Base-by-base conservation (phyloP, 2,888 invertebrate species). In the Autographa gamma region DNA sequence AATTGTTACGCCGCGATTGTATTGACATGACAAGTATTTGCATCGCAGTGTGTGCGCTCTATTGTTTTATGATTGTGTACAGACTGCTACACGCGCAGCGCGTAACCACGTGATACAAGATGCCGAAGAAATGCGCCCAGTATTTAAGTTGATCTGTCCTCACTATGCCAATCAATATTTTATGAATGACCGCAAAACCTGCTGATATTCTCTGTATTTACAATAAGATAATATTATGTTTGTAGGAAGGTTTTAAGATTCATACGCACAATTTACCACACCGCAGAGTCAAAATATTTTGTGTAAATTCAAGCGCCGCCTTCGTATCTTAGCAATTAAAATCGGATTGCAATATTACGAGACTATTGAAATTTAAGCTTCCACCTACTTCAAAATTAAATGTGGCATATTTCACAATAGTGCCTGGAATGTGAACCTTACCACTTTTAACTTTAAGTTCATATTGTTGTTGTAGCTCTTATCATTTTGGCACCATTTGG, bases 281-380 rank as follows among this genome's bases (percentile, higher is more conserved):
- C 67, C 58, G 25, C 69, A 52, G 52, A 60, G 18, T 56, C 66
- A 69, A 65, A 76, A 76, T 71, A 60, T 69, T 70, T 74, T 60
- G 19, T 76, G 65, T 62, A 73, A 66, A 77, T 60, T 67, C 58
- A n/a, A 64, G 67, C 58, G 48, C 64, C 74, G 69, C 69, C 31
- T 54, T 67, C 67, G 66, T 70, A 71, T 83, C 77, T 76, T 62
- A 64, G 78, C 73, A 84, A 86, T 85, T 85, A 85, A 88, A 86
- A 85, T 81, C 63, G 73, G 75, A 80, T 81, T 79, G 80, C 79
- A 83, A 84, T 83, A 84, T 83, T 66, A 74, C 69, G 73, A 79
- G 75, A 78, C 67, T 76, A 79, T 82, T 80, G 74, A 84, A 86
- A 86, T 85, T 80, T 82, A 85, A 84, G 79, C 74, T 77, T 60